A percentile compares a stretch with the other conserved stretches of the same genome.
Evolutionary conservation across 2,888 invertebrate genomes (phyloP).

Genomic region (Acanthosepion esculentum): DNA sequence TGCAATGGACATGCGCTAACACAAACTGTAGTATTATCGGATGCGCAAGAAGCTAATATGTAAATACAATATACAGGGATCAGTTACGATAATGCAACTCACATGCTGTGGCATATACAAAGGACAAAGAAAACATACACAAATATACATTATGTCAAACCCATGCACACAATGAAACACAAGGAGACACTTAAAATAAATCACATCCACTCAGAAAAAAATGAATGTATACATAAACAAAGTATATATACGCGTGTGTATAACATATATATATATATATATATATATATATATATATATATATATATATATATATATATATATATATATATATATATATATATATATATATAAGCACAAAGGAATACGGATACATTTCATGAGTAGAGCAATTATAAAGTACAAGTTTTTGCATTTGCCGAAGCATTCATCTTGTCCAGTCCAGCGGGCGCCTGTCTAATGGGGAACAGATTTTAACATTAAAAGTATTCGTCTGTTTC

Average conservation of each 20-base stretch:
- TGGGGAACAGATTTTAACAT: slow-evolving; percentile 13
- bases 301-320: too few species aligned
- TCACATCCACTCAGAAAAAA: background rate
- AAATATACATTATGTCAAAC: background rate
- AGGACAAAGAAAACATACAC: background rate
- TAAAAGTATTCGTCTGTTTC: slow-evolving; percentile 22
- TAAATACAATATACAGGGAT: background rate
- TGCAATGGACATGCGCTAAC: too few species aligned
- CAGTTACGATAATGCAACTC: background rate
- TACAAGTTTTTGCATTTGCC: background rate
- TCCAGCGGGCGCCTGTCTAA: slow-evolving; percentile 1
- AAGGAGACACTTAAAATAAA: slow-evolving; percentile 17
- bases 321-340: background rate
- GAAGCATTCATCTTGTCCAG: slow-evolving; percentile 20
- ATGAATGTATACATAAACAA: background rate
- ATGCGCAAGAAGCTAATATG: background rate
- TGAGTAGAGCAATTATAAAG: background rate
- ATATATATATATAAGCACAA: background rate
- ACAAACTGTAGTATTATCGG: too few species aligned
- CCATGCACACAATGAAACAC: background rate
- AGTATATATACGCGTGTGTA: background rate
- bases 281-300: background rate
- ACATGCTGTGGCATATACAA: background rate
- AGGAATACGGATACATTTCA: background rate
- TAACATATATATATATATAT: background rate